Conservation (phyloP, 2,113 vertebrate species). For the Platichthys flesus region DNA sequence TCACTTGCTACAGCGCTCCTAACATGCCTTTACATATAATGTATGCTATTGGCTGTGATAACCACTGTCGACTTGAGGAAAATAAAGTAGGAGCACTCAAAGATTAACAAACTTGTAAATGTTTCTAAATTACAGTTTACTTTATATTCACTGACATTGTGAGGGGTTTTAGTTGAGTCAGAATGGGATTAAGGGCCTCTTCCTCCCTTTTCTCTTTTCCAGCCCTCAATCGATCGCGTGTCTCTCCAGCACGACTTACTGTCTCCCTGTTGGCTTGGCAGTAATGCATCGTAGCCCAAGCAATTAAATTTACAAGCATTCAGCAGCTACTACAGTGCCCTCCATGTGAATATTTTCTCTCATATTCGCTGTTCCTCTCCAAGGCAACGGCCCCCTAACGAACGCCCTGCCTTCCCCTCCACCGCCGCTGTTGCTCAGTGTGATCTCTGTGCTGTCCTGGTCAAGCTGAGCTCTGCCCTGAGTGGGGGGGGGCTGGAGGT, state of each 20-base stretch:
- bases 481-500: slow-evolving; percentile 28
- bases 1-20: too few relatives aligned
- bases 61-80: too few relatives aligned
- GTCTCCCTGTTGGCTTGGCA: slow-evolving; percentile 43
- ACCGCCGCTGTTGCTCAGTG: neutral
- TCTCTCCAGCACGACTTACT: slow-evolving; percentile 21
- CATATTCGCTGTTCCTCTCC: slow-evolving; percentile 7
- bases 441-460: slow-evolving; percentile 7
- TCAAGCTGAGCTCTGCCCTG: neutral
- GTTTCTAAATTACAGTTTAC: neutral
- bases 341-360: neutral
- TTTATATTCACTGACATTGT: neutral
- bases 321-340: slow-evolving; percentile 52
- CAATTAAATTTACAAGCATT: slow-evolving; percentile 68
- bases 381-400: slow-evolving; percentile 20
- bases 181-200: slow-evolving; percentile 33
- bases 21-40: too few relatives aligned
- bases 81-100: too few relatives aligned
- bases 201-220: neutral
- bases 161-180: slow-evolving; percentile 32
- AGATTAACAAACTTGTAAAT: too few relatives aligned
- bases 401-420: neutral
- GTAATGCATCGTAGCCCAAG: slow-evolving; percentile 54
- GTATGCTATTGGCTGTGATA: too few relatives aligned
- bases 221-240: slow-evolving; percentile 59